A percentile compares a stretch with the other conserved stretches of the same genome.
Conservation (phyloP, 2,113 vertebrate species). For the Taxidea taxus region DNA sequence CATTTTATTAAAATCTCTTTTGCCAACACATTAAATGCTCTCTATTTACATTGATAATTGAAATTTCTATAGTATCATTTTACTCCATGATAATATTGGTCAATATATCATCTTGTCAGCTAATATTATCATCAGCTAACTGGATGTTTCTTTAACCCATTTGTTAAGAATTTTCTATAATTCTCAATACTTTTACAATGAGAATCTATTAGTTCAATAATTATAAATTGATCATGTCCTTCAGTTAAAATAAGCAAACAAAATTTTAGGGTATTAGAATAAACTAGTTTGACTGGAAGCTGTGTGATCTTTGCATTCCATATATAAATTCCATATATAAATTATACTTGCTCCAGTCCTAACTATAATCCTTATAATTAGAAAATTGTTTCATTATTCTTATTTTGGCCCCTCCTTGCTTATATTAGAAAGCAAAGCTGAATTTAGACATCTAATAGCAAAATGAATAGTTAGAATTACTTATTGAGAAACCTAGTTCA, state of each 20-base stretch:
- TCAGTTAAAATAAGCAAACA: conserved; percentile 10
- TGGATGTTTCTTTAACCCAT: background rate
- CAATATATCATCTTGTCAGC: background rate
- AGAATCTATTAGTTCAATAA: background rate
- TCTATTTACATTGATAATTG: background rate
- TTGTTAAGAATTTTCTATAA: background rate
- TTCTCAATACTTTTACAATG: background rate
- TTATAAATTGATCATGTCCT: background rate
- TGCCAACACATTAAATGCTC: background rate
- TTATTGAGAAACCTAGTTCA: background rate
- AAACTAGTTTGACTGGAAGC: conserved; percentile 16
- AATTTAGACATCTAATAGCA: background rate
- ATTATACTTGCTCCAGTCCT: background rate
- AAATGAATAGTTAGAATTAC: background rate
- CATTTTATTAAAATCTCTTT: background rate
- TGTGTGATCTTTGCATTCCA: background rate
- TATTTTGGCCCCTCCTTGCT: background rate
- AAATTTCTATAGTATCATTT: background rate
- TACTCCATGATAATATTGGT: background rate
- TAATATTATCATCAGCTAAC: background rate
- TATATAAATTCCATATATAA: conserved; percentile 7
- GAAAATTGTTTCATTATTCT: background rate
- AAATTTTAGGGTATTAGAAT: background rate
- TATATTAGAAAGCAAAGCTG: background rate
- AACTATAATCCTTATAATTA: background rate